phyloP scores from a whole-genome alignment of 1,140 invertebrate genomes.

The Brachionus koreanus region DNA sequence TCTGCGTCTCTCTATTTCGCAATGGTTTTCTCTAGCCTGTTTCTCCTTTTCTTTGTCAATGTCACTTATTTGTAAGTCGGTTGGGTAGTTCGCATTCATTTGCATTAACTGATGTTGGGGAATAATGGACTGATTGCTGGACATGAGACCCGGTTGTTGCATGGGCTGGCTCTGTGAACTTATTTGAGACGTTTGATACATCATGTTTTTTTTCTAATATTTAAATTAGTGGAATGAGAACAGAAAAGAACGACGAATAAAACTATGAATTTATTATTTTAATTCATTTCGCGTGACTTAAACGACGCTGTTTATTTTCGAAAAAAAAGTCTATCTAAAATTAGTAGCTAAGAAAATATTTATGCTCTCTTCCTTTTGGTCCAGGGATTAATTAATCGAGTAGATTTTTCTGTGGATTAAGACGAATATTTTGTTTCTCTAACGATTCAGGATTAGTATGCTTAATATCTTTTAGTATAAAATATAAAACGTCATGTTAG shows the following conservation, averaged over 20 bases:
- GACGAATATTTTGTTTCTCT: constrained; percentile 12
- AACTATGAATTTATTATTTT: constrained; percentile 21
- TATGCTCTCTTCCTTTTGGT: background rate
- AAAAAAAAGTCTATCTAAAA: background rate
- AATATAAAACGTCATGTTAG: background rate
- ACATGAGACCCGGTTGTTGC: background rate
- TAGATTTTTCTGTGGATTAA: background rate
- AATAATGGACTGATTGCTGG: background rate
- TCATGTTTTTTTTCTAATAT: background rate
- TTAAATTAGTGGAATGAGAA: background rate
- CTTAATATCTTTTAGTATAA: background rate
- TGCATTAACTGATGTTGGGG: background rate
- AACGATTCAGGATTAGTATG: background rate
- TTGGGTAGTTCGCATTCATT: background rate
- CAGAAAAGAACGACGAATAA: background rate
- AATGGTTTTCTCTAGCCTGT: constrained; percentile 83
- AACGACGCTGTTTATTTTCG: constrained; percentile 16
- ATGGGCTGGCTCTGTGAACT: background rate
- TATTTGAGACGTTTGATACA: constrained; percentile 20
- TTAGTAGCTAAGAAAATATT: background rate
- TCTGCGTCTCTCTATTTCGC: constrained; percentile 94
- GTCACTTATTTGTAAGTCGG: constrained; percentile 10
- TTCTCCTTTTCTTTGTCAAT: constrained; percentile 45
- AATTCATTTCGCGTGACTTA: constrained; percentile 42
- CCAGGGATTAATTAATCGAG: constrained; percentile 6